Conservation (phyloP, 92 coral and sea anemone species). For the Virgularia gustaviana region DNA sequence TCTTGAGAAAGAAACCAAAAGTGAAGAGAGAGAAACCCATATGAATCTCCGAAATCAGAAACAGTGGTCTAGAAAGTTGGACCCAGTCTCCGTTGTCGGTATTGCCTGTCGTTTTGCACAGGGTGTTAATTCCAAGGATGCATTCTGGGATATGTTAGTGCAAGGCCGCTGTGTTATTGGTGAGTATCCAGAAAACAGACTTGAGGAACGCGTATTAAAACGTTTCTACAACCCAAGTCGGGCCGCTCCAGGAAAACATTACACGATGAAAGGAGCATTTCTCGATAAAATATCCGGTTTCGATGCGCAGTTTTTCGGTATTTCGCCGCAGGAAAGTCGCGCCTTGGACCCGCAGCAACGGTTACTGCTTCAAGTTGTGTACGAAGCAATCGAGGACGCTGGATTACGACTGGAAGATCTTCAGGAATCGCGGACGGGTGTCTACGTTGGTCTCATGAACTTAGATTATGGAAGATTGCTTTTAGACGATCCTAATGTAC, state of each 20-base stretch:
- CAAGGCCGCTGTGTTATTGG: conserved; percentile 52
- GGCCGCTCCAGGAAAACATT: conserved; percentile 55
- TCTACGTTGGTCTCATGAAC: conserved; percentile 75
- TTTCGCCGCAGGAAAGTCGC: conserved; percentile 67
- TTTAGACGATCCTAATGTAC: conserved; percentile 34
- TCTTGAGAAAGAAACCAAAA: too few relatives aligned
- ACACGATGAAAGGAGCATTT: conserved; percentile 62
- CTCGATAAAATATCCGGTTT: conserved; percentile 63
- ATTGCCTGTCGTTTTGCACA: conserved; percentile 74
- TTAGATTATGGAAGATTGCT: conserved; percentile 51
- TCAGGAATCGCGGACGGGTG: conserved; percentile 67
- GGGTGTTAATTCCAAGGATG: conserved; percentile 49
- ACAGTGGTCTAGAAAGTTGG: background rate
- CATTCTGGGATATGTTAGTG: conserved; percentile 61
- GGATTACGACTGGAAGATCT: conserved; percentile 70
- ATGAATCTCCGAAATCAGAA: background rate
- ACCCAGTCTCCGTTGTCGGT: conserved; percentile 59
- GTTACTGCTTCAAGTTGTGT: conserved; percentile 63
- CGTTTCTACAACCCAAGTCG: conserved; percentile 63
- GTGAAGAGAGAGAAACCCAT: too few relatives aligned
- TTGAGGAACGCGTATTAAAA: conserved; percentile 45
- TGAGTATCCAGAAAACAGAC: conserved; percentile 59
- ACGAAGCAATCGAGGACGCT: conserved; percentile 82
- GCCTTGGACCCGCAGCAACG: conserved; percentile 84
- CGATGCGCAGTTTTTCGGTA: conserved; percentile 68